Evolutionary conservation across 1,140 invertebrate genomes (phyloP).

Genomic region (Scaptomyza pallida): DNA sequence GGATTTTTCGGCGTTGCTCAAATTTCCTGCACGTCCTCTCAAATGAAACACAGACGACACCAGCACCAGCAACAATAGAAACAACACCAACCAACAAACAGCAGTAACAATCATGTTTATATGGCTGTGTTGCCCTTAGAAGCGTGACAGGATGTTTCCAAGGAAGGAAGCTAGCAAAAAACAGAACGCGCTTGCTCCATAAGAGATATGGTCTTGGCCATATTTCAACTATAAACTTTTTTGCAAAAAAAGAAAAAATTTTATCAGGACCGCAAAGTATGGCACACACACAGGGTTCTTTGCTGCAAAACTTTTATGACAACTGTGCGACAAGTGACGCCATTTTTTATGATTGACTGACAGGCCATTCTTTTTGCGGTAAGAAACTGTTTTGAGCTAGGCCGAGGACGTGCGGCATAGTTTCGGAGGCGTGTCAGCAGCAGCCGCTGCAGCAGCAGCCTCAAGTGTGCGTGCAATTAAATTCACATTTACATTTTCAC

Average conservation of each 20-base stretch:
- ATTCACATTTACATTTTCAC: slow-evolving; percentile 56
- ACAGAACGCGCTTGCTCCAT: slow-evolving; percentile 40
- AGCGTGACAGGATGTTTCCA: slow-evolving; percentile 73
- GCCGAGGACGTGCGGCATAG: background rate
- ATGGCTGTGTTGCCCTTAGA: slow-evolving; percentile 58
- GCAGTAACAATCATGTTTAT: slow-evolving; percentile 64
- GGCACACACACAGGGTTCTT: background rate
- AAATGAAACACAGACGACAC: slow-evolving; percentile 48
- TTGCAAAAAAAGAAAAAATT: slow-evolving; percentile 25
- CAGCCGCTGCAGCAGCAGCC: slow-evolving; percentile 16
- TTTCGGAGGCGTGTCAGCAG: slow-evolving; percentile 14
- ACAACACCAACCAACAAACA: slow-evolving; percentile 29
- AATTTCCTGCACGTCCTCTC: slow-evolving; percentile 75
- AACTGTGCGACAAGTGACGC: slow-evolving; percentile 63
- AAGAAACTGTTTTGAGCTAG: slow-evolving; percentile 9
- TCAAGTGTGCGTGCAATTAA: slow-evolving; percentile 64
- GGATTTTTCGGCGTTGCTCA: slow-evolving; percentile 76
- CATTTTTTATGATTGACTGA: slow-evolving; percentile 70
- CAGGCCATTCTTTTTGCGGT: slow-evolving; percentile 41
- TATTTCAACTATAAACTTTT: slow-evolving; percentile 46
- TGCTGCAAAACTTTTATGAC: slow-evolving; percentile 55
- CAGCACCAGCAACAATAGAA: slow-evolving; percentile 37
- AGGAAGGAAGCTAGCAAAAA: slow-evolving; percentile 72
- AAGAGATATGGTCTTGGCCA: slow-evolving; percentile 22
- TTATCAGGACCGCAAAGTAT: slow-evolving; percentile 14